These are phyloP conservation scores for Gibbula magus DNA, from an alignment of 2,888 invertebrate genomes.

Conservation along the genomic window DNA sequence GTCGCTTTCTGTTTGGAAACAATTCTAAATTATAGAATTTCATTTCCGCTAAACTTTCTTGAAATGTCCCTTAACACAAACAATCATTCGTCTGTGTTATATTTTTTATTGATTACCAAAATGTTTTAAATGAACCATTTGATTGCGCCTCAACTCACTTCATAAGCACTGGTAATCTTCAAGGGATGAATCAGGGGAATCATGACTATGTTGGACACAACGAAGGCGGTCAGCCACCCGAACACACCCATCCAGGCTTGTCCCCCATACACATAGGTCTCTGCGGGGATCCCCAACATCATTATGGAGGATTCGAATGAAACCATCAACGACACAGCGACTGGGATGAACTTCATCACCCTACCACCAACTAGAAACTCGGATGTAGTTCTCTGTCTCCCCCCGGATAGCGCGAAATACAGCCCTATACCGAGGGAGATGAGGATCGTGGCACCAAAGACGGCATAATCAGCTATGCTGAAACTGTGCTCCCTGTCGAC, in stretches of 20 bases:
- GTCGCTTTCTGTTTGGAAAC: not conserved
- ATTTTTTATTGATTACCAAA: not conserved
- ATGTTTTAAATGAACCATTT: not conserved
- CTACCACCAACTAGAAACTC: conserved; percentile 59
- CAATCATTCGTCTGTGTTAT: not conserved
- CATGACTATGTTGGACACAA: conserved; percentile 46
- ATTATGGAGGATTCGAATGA: conserved; percentile 66
- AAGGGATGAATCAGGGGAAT: conserved; percentile 57
- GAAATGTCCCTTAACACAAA: too few relatives aligned
- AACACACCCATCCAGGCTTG: conserved; percentile 47
- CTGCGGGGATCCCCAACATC: conserved; percentile 63
- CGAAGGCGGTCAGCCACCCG: conserved; percentile 48
- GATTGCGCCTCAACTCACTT: conserved; percentile 41
- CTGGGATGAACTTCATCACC: conserved; percentile 53
- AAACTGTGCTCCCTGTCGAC: conserved; percentile 27
- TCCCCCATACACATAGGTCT: conserved; percentile 59
- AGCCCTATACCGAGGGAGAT: conserved; percentile 60
- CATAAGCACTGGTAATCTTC: conserved; percentile 62
- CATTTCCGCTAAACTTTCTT: too few relatives aligned
- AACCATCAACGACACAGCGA: conserved; percentile 61
- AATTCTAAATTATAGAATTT: not conserved
- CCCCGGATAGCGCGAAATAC: conserved; percentile 43
- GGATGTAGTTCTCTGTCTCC: conserved; percentile 44
- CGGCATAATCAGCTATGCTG: conserved; percentile 48
- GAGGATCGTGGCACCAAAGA: conserved; percentile 50